Base-by-base conservation (phyloP, 53 echinoderm and acorn worm species). In the Echinarachnius parma region DNA sequence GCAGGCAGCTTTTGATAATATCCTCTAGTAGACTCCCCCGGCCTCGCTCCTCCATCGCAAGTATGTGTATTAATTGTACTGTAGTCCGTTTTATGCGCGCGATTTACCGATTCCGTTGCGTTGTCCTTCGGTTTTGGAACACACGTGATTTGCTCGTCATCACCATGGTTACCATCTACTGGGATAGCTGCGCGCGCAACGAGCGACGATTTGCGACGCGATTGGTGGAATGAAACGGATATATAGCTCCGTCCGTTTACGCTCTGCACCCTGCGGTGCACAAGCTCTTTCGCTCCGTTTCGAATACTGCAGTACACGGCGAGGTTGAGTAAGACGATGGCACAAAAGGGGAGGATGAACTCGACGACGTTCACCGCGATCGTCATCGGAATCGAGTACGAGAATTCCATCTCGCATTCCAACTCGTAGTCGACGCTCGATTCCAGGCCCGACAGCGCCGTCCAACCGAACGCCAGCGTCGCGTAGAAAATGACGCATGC, bases 241-340 rank as follows among this genome's bases (percentile, higher is more conserved):
- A 72, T 37, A 28, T 56, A 72, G 1, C 9, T 24, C 29, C 29
- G 44, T 2, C 74, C 74, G 4, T 72, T 42, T 15, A 34, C 1
- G 28, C 74, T 56, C 35, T 24, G 48, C 21, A 68, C 25, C 30
- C 60, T 67, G 10, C 76, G 78, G 1, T 47, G 75, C 19, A 86
- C 80, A 14, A 86, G 27, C 3, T 87, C 94, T 34, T 44, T 76
- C 20, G 94, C 75, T 4, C 90, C 74, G 18, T 27, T 50, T n/a
- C 85, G 76, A 31, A 95, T 90, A 42, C 82, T 81, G n/a, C 57
- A 64, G 59, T 95, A 95, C 32, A 95, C 79, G 9, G 46, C 57
- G 16, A 62, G 19, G 21, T 95, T 95, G 15, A 87, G 58, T 59
- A 19, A 69, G 29, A 68, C 35, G 8, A 95, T 84, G 15, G 44